A percentile compares a stretch with the other conserved stretches of the same genome.
phyloP scores from a whole-genome alignment of 2,797 vertebrate species.

The Lates japonicus region DNA sequence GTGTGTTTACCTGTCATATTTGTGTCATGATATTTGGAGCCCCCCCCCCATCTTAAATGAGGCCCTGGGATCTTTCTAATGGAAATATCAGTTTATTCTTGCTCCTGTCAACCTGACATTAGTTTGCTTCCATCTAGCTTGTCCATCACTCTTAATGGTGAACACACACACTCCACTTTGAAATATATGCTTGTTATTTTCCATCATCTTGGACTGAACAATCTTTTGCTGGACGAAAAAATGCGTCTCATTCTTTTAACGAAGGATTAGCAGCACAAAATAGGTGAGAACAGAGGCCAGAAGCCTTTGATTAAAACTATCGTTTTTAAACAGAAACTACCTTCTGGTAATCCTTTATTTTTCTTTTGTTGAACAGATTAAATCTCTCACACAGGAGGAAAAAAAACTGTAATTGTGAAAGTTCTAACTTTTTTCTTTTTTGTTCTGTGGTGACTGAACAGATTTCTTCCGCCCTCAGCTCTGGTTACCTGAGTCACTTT shows the following conservation, averaged over 20 bases:
- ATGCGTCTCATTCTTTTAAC: background rate
- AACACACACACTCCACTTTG: constrained; percentile 13
- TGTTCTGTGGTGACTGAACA: background rate
- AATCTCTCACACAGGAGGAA: constrained; percentile 20
- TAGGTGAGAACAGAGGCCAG: constrained; percentile 38
- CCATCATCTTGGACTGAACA: background rate
- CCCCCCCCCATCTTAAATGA: constrained; percentile 43
- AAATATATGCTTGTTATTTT: constrained; percentile 1
- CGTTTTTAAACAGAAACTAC: constrained; percentile 19
- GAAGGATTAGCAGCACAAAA: constrained; percentile 9
- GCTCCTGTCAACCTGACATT: constrained; percentile 46
- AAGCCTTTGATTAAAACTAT: constrained; percentile 20
- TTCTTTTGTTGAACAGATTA: constrained; percentile 22
- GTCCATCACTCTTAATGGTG: constrained; percentile 25
- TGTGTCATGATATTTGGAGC: constrained; percentile 55
- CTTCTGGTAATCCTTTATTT: constrained; percentile 47
- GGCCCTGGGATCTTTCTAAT: constrained; percentile 38
- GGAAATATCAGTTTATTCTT: constrained; percentile 60
- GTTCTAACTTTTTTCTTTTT: constrained; percentile 1
- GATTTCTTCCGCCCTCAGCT: constrained; percentile 32
- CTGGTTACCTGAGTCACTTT: constrained; percentile 44
- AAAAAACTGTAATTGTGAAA: background rate
- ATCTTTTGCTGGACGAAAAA: constrained; percentile 11
- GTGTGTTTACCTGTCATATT: constrained; percentile 64
- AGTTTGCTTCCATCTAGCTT: constrained; percentile 32